Conservation (phyloP, 2,888 invertebrate genomes). For the Parascotia fuliginaria region DNA sequence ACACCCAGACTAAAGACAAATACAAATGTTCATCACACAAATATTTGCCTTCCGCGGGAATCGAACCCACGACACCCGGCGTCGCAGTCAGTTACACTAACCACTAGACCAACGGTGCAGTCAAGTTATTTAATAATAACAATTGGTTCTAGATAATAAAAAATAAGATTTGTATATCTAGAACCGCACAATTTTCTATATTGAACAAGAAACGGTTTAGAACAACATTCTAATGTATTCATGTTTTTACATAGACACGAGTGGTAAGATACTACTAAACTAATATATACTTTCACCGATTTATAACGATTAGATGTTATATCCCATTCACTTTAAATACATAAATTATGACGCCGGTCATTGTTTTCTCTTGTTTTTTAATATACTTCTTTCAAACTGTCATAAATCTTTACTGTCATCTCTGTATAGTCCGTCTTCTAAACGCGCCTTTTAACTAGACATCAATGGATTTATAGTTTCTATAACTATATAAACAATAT, state of each 20-base stretch:
- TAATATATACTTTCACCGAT: conserved; percentile 31
- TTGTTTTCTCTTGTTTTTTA: conserved; percentile 26
- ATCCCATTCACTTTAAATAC: conserved; percentile 17
- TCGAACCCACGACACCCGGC: too few relatives aligned
- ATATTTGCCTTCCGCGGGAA: too few relatives aligned
- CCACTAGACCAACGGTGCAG: too few relatives aligned
- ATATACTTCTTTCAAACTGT: background rate
- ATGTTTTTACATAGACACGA: conserved; percentile 4
- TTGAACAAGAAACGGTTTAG: background rate
- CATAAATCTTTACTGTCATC: background rate
- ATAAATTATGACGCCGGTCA: conserved; percentile 8
- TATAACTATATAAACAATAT: background rate
- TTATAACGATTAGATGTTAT: conserved; percentile 10
- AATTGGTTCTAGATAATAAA: conserved; percentile 1
- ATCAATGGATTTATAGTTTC: background rate
- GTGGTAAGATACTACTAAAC: conserved; percentile 3
- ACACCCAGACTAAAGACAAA: too few relatives aligned
- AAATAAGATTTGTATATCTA: background rate
- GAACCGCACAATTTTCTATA: background rate
- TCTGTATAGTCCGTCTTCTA: background rate
- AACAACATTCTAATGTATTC: conserved; percentile 13
- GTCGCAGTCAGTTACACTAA: too few relatives aligned
- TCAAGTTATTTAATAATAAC: too few relatives aligned
- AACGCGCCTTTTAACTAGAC: background rate
- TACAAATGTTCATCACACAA: too few relatives aligned